Conservation (phyloP, 2,113 vertebrate species). For the Neofelis nebulosa region DNA sequence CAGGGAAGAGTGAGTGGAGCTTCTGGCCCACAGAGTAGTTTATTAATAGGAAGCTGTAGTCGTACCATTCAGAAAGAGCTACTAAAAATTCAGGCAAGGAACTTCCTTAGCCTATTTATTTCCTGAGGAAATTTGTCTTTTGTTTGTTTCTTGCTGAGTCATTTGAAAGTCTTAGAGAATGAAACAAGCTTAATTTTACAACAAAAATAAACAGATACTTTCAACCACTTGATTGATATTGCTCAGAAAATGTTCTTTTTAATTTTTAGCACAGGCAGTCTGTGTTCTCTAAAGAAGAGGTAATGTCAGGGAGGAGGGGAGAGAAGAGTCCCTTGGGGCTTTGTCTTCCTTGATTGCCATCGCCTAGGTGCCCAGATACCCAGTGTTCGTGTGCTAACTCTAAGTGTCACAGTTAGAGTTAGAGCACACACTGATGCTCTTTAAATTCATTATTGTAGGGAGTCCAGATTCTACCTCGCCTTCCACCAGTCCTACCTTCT, state of each 20-base stretch:
- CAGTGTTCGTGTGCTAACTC: neutral
- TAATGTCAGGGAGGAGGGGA: neutral
- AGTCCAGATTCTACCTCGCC: constrained; percentile 93
- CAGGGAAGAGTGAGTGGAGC: neutral
- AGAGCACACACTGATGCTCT: neutral
- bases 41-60: neutral
- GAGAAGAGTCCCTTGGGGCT: neutral
- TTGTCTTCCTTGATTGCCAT: neutral
- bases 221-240: neutral
- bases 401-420: neutral
- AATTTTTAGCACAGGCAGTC: neutral
- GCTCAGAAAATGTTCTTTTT: neutral
- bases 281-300: neutral
- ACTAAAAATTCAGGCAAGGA: neutral
- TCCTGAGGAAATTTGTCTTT: neutral
- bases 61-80: neutral
- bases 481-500: constrained; percentile 94
- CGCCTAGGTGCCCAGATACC: neutral
- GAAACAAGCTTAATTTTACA: constrained; percentile 33
- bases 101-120: constrained; percentile 5
- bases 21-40: neutral
- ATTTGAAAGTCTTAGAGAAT: neutral
- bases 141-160: constrained; percentile 23
- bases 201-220: neutral
- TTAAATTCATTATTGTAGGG: constrained; percentile 79